Conservation (phyloP, 2,797 vertebrate genomes). For the Novumbra hubbsi region DNA sequence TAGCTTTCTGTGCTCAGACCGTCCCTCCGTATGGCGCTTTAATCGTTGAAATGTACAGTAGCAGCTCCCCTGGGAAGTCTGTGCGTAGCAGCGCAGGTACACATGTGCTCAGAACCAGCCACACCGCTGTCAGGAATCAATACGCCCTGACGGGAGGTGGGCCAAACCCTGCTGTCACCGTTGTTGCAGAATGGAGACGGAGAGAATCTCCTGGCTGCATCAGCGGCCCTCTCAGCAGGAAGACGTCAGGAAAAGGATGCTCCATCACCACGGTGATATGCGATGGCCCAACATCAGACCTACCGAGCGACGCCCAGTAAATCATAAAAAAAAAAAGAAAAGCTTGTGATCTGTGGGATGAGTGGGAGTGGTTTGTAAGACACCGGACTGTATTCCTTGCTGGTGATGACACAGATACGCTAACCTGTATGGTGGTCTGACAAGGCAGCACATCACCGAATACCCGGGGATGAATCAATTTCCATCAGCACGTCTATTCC, state of each 20-base stretch:
- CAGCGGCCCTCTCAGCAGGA: background rate
- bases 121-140: background rate
- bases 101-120: background rate
- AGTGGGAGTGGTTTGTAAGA: background rate
- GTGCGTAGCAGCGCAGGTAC: background rate
- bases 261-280: background rate
- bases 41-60: slow-evolving; percentile 2
- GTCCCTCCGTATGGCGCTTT: background rate
- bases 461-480: slow-evolving; percentile 8
- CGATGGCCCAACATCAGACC: background rate
- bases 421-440: background rate
- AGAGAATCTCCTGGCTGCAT: background rate
- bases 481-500: slow-evolving; percentile 35
- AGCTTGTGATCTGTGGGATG: background rate
- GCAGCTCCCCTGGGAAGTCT: background rate
- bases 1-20: background rate
- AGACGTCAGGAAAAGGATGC: background rate
- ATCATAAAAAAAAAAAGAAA: background rate
- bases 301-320: background rate
- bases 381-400: background rate
- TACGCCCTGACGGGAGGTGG: background rate
- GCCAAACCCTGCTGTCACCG: background rate
- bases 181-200: background rate
- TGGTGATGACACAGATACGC: slow-evolving; percentile 5
- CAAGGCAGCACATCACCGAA: slow-evolving; percentile 3